Evolutionary conservation across 2,888 invertebrate genomes (phyloP).

Genomic region (Patella depressa): DNA sequence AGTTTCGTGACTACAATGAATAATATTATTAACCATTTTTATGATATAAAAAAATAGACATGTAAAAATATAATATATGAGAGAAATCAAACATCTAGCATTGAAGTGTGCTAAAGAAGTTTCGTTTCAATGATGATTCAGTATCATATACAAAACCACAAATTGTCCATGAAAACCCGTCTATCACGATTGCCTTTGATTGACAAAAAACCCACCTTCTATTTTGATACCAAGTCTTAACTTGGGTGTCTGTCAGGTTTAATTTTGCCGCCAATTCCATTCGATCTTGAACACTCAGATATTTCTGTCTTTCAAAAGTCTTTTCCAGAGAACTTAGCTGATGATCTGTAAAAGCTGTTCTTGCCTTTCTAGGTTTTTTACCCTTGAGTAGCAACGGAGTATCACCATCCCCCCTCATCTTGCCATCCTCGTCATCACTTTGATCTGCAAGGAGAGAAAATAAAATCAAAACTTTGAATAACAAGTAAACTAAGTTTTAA

Average conservation of each 20-base stretch:
- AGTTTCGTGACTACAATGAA: no score
- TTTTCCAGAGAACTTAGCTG: slow-evolving; percentile 93
- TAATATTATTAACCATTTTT: no score
- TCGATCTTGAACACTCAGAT: slow-evolving; percentile 82
- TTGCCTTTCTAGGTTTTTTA: slow-evolving; percentile 97
- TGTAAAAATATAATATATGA: background rate
- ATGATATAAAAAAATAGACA: no score
- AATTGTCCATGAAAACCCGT: no score
- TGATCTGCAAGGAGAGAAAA: no score
- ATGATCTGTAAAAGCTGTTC: slow-evolving; percentile 99
- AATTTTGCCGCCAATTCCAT: slow-evolving; percentile 97
- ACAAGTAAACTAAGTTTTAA: no score
- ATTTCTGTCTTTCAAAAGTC: slow-evolving; percentile 97
- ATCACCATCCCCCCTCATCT: slow-evolving; percentile 11
- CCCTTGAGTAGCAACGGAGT: slow-evolving; percentile 33
- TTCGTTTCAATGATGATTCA: no score
- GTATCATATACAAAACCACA: no score
- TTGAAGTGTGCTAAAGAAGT: no score
- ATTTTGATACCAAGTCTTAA: slow-evolving; percentile 99
- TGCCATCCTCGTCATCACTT: slow-evolving; percentile 17
- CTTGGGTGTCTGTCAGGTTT: slow-evolving; percentile 97
- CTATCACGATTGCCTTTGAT: background rate
- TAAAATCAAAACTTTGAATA: no score
- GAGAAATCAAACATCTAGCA: background rate
- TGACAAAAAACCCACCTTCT: slow-evolving; percentile 78